Evolutionary conservation across 1,140 invertebrate genomes (phyloP), one percentile per base, ranked within the genome.

Genomic region (Tetramorium parvispinum): DNA sequence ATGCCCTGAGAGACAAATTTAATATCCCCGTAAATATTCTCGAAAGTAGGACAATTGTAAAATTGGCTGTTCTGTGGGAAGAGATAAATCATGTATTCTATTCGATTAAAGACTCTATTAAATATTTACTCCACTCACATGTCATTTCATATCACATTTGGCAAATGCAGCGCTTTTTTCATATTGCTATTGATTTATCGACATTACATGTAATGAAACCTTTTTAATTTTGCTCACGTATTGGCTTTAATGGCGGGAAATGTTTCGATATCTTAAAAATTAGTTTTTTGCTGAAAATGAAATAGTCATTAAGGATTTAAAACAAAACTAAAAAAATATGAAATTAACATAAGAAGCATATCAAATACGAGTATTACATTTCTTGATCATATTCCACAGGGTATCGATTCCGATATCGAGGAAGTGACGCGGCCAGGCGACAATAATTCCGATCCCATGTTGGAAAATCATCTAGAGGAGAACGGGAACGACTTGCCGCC

Each of bases 381-480:
- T 61, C 21, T 2, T 27, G 3, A 77, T 57, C 53, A 32, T 59
- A 81, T 78, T 7, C 1, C 32, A 55, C 96, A 97, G 95, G 98
- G 98, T 37, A 98, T 98, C 91, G 97, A 98, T 94, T 98, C 97
- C 27, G 98, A 98, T 92, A 98, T 98, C 91, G 98, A 98, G 93
- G 97, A 98, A 94, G 97, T 98, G 91, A 97, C 97, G 66, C 92
- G 94, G 21, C 94, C 94, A n/a, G 92, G 92, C 10, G 93, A 95
- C 68, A 94, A 94, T 86, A 94, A 93, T 81, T 92, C 93, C 24
- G 93, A 94, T 73, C 88, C 91, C 13, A 91, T 95, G 89, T 88
- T 94, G 63, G 94, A 93, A 18, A 94, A 93, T 75, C 93, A 93
- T 27, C 77, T 94, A 21, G 94, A 94, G 21, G 94, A 95, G 37